Evolutionary conservation across 2,113 vertebrate species (phyloP).

Genomic region (Odocoileus virginianus): DNA sequence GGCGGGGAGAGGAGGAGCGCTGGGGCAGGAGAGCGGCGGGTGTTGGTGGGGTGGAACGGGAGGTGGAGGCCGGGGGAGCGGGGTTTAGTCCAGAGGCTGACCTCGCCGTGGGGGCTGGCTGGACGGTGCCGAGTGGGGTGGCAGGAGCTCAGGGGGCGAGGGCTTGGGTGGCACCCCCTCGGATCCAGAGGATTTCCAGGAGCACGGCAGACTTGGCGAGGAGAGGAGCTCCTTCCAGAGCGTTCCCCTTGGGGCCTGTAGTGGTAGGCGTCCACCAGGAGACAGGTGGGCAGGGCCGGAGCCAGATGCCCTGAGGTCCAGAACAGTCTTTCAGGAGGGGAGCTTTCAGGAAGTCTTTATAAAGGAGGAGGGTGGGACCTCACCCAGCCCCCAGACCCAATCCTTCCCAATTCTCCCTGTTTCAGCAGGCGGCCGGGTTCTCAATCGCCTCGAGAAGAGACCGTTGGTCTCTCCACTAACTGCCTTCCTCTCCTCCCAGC

Average conservation of each 20-base stretch:
- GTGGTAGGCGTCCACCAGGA: background rate
- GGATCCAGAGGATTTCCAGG: background rate
- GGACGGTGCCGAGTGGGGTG: background rate
- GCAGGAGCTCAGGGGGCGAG: background rate
- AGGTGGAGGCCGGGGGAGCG: too few species aligned
- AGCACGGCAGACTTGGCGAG: background rate
- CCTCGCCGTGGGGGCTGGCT: accelerated
- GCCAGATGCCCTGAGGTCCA: background rate
- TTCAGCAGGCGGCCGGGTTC: background rate
- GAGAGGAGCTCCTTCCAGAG: background rate
- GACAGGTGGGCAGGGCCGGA: background rate
- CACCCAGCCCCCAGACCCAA: background rate
- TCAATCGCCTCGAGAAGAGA: background rate
- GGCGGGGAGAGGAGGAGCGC: background rate
- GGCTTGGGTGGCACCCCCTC: background rate
- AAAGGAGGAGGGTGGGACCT: background rate
- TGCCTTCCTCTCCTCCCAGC: background rate
- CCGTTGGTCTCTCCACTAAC: background rate
- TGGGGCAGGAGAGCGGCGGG: background rate
- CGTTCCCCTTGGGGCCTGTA: background rate
- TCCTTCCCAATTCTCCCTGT: background rate
- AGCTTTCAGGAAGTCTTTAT: background rate
- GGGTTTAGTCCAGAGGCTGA: background rate
- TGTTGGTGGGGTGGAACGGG: too few species aligned
- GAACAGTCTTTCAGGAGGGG: background rate